Conservation (phyloP, 37 sponge, comb jelly and placozoan genomes). For the Cliona cf. orientalis region DNA sequence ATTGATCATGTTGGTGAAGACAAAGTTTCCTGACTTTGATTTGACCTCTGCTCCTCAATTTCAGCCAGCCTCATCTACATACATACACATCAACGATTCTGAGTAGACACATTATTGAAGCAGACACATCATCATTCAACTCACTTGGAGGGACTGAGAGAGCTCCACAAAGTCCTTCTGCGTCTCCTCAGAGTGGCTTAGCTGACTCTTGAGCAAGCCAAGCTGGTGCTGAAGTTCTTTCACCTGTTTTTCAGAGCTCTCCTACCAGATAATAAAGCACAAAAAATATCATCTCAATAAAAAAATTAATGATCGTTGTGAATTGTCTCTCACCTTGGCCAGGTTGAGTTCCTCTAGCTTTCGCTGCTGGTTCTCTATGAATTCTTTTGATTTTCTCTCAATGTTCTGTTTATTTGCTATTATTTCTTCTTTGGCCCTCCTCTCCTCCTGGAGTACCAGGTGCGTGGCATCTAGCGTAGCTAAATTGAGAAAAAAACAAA, state of each 20-base stretch:
- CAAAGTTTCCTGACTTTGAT: too few species aligned
- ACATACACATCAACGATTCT: background rate
- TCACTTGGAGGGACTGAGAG: slow-evolving; percentile 52
- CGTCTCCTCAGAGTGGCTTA: slow-evolving; percentile 23
- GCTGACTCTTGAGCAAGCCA: slow-evolving; percentile 8
- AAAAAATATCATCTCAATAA: background rate
- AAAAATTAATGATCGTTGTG: background rate
- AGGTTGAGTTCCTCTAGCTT: slow-evolving; percentile 38
- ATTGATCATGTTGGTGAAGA: too few species aligned
- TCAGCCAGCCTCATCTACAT: slow-evolving; percentile 28
- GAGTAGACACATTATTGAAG: background rate
- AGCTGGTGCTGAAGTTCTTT: slow-evolving; percentile 35
- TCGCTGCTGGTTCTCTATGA: slow-evolving; percentile 37
- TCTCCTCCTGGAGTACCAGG: slow-evolving; percentile 13
- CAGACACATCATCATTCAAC: background rate
- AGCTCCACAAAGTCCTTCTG: slow-evolving; percentile 68
- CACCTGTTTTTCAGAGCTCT: slow-evolving; percentile 23
- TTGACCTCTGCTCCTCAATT: slow-evolving; percentile 8
- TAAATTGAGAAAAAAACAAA: background rate
- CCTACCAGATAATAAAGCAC: background rate
- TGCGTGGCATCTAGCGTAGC: background rate
- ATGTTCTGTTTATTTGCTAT: slow-evolving; percentile 10
- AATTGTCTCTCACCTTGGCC: slow-evolving; percentile 17
- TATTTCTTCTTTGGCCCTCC: slow-evolving; percentile 35
- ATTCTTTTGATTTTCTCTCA: slow-evolving; percentile 39